Evolutionary conservation across 2,797 vertebrate genomes (phyloP), one percentile per base, ranked within the genome.

Genomic region (Hipposideros larvatus): DNA sequence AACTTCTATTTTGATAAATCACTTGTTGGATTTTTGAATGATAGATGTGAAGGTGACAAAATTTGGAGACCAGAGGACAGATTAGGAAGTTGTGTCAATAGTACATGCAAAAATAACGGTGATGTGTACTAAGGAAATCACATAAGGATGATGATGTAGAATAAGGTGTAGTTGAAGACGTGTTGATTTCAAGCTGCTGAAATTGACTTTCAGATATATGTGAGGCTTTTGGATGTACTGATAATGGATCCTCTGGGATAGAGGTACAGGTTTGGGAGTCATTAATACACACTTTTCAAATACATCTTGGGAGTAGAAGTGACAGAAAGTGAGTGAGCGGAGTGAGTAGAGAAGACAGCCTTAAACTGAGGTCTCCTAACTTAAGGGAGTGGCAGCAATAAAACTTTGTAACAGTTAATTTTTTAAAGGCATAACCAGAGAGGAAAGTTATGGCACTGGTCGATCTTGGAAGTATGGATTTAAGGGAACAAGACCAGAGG

Each of bases 401-500:
- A 48, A 59, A 74, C 7, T 68, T 91, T 11, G 22, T 61, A 84
- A 55, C 53, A 74, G 59, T n/a, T n/a, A 75, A 51, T 65, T 31
- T 90, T 93, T 84, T 85, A 86, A 87, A 95, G 61, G 48, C 78
- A 37, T 26, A 91, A 21, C 46, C 41, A 48, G 34, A 75, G 61
- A 53, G 55, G 15, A 61, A 80, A 88, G 57, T 22, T 2, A 0
- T 87, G 83, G 18, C 37, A 85, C 53, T 57, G 37, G n/a, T 82
- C 70, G 88, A 59, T 74, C 46, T 86, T 34, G 57, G 66, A 70
- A 82, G 21, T 71, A 7, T 96, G 34, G 21, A 26, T 87, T 90
- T 78, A 85, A 73, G 94, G 75, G 51, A 95, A 28, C 7, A 55
- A 6, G 51, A 18, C 4, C 18, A 55, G 53, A 57, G 68, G 21